Evolutionary conservation across 2,113 vertebrate species (phyloP), one percentile per base, ranked within the genome.

Genomic region (Anarhynchus alexandrinus): DNA sequence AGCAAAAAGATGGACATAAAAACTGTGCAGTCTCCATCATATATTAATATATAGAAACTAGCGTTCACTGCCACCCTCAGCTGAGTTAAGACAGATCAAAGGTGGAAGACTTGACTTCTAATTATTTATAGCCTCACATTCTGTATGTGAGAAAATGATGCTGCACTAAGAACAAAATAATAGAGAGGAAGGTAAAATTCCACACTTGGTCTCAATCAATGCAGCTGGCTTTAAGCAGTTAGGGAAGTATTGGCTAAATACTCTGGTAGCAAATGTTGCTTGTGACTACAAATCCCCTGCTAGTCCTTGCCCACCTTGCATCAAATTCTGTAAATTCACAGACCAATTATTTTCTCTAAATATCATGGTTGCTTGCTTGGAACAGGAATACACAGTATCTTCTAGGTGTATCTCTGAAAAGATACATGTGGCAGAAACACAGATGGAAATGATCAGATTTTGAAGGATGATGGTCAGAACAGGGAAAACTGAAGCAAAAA

Each of bases 361-460:
- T 13, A 65, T 84, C 22, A 12, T 47, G 8, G 1, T 12, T 82
- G n/a, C 55, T 49, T 59, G 32, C 47, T 57, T 32, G 30, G 20
- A 83, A 52, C 2, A 61, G 42, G 21, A 70, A 72, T 6, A 65
- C 21, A 8, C 7, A 16, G 1, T 40, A 13, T 65, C 38, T 65
- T 82, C 52, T 25, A 49, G 21, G 43, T 5, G 12, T 73, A 7
- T 8, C 3, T 65, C 65, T 61, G 47, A 36, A 79, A 91, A 74
- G 15, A 40, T 4, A 6, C 0, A 0, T 29, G 45, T 51, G 55
- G 51, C 86, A 79, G 43, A 88, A 72, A 4, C 10, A 36, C 3
- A 17, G 69, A 67, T 22, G 2, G n/a, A 34, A 79, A 71, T 30
- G 10, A 10, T 69, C 18, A 16, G 25, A 29, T 47, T 82, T 55